These are phyloP conservation scores for Cossypha heuglini DNA, from an alignment of 2,797 vertebrate species.

Conservation along the genomic window DNA sequence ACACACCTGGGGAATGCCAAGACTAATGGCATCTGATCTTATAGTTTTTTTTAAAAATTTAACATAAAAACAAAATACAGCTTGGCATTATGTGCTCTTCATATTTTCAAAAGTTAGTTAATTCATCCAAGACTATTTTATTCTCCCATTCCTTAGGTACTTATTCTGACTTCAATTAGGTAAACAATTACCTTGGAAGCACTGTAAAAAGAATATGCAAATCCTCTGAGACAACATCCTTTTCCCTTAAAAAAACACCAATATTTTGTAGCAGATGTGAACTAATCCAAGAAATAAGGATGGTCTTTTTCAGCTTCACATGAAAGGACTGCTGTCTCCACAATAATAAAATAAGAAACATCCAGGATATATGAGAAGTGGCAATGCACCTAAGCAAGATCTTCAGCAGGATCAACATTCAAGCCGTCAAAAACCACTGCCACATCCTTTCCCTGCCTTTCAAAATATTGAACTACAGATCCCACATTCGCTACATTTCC, in stretches of 20 bases:
- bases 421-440: neutral
- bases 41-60: neutral
- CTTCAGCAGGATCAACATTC: neutral
- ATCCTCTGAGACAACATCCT: neutral
- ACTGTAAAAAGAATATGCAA: neutral
- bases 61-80: neutral
- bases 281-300: neutral
- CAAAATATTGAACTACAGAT: neutral
- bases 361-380: accelerated
- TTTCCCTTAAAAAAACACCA: neutral
- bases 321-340: neutral
- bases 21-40: neutral
- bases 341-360: neutral
- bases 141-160: neutral
- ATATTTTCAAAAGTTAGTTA: neutral
- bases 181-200: neutral
- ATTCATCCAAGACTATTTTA: neutral
- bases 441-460: neutral
- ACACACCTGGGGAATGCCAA: accelerated
- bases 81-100: neutral
- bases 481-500: neutral
- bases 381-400: neutral
- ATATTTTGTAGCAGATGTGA: neutral
- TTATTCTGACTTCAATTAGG: neutral
- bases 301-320: neutral